These are phyloP conservation scores for Gallinago paraguaiae DNA, from an alignment of 2,113 vertebrate species.

Conservation along the genomic window DNA sequence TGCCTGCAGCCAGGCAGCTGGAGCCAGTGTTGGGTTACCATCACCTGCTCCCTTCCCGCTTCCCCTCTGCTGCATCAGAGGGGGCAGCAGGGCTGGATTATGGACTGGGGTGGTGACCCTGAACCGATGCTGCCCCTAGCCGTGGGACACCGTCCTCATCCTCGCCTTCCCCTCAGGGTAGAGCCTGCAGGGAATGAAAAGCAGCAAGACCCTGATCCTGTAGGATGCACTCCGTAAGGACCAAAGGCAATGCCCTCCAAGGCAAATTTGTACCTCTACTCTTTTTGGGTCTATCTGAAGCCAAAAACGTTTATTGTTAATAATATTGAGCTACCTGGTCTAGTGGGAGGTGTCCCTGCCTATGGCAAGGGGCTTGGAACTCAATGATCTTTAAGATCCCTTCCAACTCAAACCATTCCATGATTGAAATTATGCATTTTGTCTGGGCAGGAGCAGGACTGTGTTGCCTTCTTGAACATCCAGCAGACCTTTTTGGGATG, in stretches of 20 bases:
- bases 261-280: neutral
- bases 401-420: too few relatives aligned
- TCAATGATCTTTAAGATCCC: too few relatives aligned
- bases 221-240: neutral
- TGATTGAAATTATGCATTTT: fast-evolving
- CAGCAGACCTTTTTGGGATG: neutral
- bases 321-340: too few relatives aligned
- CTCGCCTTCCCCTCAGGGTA: neutral
- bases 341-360: too few relatives aligned
- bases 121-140: fast-evolving
- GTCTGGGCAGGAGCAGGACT: neutral
- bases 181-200: neutral
- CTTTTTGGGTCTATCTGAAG: neutral
- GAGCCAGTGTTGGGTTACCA: conserved; percentile 26
- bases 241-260: neutral
- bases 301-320: fast-evolving
- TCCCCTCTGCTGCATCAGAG: neutral
- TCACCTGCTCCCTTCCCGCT: neutral
- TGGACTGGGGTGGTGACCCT: neutral
- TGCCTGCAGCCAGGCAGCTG: neutral
- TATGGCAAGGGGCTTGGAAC: too few relatives aligned
- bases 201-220: neutral
- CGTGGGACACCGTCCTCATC: neutral
- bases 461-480: neutral
- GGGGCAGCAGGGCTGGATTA: neutral